Conservation (phyloP, 2,113 vertebrate species). For the Sebastes schlegelii region DNA sequence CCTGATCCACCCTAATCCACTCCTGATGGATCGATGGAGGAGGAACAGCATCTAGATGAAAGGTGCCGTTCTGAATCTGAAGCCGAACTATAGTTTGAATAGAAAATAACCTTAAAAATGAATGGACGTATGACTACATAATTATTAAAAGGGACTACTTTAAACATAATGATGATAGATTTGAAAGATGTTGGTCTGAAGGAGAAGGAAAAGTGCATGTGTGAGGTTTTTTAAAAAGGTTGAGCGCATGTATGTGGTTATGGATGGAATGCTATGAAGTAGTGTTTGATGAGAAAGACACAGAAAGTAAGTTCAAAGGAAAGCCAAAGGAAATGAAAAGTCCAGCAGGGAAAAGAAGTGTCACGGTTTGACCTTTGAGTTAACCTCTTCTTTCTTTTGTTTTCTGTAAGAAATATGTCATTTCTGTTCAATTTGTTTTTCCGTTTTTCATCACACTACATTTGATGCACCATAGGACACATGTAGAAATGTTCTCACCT, state of each 20-base stretch:
- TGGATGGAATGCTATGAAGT: slow-evolving; percentile 58
- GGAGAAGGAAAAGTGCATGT: slow-evolving; percentile 57
- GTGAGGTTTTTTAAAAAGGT: slow-evolving; percentile 32
- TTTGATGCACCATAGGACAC: background rate
- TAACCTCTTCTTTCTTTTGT: slow-evolving; percentile 11
- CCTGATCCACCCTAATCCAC: slow-evolving; percentile 13
- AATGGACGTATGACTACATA: slow-evolving; percentile 30
- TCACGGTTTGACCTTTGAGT: slow-evolving; percentile 16
- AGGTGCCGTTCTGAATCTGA: slow-evolving; percentile 33
- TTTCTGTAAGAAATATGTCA: background rate
- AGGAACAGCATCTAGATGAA: slow-evolving; percentile 8
- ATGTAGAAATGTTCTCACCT: background rate
- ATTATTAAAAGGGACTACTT: slow-evolving; percentile 51
- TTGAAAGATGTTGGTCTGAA: slow-evolving; percentile 61
- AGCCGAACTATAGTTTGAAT: slow-evolving; percentile 22
- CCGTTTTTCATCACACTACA: background rate
- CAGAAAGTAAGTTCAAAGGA: slow-evolving; percentile 46
- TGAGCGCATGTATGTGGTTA: slow-evolving; percentile 55
- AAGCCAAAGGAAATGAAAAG: slow-evolving; percentile 43
- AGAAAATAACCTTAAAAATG: slow-evolving; percentile 28
- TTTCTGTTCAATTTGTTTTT: background rate
- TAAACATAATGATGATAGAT: slow-evolving; percentile 58
- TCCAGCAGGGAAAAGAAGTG: slow-evolving; percentile 35
- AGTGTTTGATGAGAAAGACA: slow-evolving; percentile 42
- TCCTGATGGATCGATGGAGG: background rate